Evolutionary conservation across 2,113 vertebrate species (phyloP).

Genomic region (Dicrurus megarhynchus): DNA sequence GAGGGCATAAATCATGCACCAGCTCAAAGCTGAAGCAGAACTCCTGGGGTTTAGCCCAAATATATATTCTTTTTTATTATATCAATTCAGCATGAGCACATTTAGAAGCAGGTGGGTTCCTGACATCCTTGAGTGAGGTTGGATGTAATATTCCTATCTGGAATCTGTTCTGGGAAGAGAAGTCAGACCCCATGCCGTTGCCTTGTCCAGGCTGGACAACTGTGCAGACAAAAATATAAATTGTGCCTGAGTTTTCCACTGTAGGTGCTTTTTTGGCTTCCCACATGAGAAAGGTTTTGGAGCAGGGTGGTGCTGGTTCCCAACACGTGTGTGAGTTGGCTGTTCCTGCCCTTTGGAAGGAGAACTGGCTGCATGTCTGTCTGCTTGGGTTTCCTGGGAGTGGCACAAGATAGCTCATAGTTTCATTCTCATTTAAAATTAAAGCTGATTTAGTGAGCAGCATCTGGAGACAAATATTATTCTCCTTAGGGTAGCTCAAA

Average conservation of each 20-base stretch:
- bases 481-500: neutral
- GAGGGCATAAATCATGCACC: neutral
- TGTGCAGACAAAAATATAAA: neutral
- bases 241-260: neutral
- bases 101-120: neutral
- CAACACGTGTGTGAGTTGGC: neutral
- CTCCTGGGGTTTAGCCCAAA: neutral
- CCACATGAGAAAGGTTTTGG: neutral
- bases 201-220: neutral
- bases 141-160: neutral
- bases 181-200: neutral
- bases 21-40: neutral
- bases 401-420: neutral
- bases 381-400: constrained; percentile 24
- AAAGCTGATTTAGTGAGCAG: neutral
- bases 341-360: constrained; percentile 5
- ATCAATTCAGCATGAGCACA: neutral
- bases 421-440: neutral
- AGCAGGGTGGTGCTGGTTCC: neutral
- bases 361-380: neutral
- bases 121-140: neutral
- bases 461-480: neutral
- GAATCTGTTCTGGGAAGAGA: neutral
- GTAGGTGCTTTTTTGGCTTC: neutral
- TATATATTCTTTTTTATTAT: fast-evolving